Evolutionary conservation across 2,113 vertebrate genomes (phyloP).

Genomic region (Macquaria australasica): DNA sequence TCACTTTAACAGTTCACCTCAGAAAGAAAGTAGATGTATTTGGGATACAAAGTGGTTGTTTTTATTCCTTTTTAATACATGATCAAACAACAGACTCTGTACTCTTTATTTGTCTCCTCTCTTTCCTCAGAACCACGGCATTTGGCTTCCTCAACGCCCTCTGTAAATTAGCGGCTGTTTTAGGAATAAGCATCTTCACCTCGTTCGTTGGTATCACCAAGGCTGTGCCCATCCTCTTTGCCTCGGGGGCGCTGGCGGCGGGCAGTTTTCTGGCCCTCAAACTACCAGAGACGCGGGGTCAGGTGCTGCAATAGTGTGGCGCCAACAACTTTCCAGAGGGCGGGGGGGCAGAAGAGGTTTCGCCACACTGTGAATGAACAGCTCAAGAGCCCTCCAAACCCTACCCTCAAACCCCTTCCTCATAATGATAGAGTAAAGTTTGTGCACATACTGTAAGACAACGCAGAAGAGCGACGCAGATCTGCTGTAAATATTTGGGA

Average conservation of each 20-base stretch:
- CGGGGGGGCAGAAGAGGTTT: conserved; percentile 59
- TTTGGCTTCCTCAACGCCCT: conserved; percentile 97
- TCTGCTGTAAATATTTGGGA: conserved; percentile 59
- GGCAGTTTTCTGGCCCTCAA: conserved; percentile 96
- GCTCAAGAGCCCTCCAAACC: conserved; percentile 64
- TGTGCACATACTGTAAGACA: conserved; percentile 27
- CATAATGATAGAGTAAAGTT: conserved; percentile 3
- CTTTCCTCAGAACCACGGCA: conserved; percentile 88
- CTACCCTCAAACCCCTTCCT: conserved; percentile 57
- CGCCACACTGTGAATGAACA: conserved; percentile 84
- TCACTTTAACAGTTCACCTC: neutral
- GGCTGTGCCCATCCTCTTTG: conserved; percentile 94
- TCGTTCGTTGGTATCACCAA: conserved; percentile 97
- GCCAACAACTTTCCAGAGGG: conserved; percentile 46
- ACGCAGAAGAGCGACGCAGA: conserved; percentile 12
- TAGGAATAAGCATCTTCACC: conserved; percentile 98
- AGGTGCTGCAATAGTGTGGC: conserved; percentile 91
- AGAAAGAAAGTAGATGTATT: neutral
- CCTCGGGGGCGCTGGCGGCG: conserved; percentile 90
- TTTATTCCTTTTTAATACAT: neutral
- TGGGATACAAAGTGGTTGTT: neutral
- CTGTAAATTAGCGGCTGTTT: conserved; percentile 93
- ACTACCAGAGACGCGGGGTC: conserved; percentile 94
- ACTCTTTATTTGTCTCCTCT: neutral
- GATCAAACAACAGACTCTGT: neutral